These are phyloP conservation scores for Chaetogeoica ovagalla DNA, from an alignment of 2,888 invertebrate species.

Conservation along the genomic window DNA sequence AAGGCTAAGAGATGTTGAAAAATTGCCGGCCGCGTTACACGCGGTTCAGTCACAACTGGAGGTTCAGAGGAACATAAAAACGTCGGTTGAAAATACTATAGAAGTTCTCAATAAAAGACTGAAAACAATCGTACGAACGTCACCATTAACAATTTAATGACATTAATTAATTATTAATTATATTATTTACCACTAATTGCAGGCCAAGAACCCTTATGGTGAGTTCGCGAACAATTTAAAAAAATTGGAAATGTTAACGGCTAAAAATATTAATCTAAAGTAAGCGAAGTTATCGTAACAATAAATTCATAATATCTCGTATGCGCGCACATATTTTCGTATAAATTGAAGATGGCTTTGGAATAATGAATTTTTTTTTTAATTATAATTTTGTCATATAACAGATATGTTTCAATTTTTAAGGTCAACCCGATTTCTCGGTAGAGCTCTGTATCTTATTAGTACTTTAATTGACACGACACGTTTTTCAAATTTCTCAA, in stretches of 20 bases:
- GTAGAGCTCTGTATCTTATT: too few species aligned
- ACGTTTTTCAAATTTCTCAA: too few species aligned
- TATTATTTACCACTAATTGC: not conserved
- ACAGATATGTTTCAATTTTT: too few species aligned
- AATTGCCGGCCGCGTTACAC: not conserved
- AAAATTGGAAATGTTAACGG: not conserved
- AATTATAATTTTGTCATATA: too few species aligned
- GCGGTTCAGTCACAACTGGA: constrained; percentile 2
- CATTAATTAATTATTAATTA: not conserved
- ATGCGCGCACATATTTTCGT: too few species aligned
- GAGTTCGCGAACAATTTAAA: not conserved
- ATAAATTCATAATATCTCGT: not conserved
- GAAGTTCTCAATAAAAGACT: not conserved
- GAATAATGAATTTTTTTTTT: too few species aligned
- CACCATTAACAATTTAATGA: not conserved
- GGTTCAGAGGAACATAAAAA: constrained; percentile 6
- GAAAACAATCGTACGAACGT: not conserved
- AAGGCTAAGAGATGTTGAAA: not conserved
- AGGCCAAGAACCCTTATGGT: not conserved
- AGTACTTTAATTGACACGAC: too few species aligned
- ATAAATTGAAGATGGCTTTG: too few species aligned
- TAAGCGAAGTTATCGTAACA: not conserved
- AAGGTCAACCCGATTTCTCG: too few species aligned
- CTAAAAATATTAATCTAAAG: not conserved
- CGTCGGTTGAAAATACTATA: not conserved